Base-by-base conservation (phyloP, 2,797 vertebrate genomes). In the Argentina silus region DNA sequence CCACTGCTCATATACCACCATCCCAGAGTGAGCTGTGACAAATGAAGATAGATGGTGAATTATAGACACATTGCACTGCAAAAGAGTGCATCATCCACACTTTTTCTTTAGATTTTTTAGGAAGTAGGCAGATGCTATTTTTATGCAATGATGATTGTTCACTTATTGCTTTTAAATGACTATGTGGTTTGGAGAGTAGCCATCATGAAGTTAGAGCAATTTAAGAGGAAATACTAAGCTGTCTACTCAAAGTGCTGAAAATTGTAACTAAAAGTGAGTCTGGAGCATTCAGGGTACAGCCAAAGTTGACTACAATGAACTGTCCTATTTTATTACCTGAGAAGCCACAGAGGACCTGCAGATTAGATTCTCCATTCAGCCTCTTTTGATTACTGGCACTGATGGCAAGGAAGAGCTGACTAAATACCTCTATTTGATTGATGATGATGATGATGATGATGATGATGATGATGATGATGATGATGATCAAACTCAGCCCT, bases 21-120 rank as follows among this genome's bases (percentile, higher is more conserved):
- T n/a, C 73, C 71, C 36, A 65, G 75, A 83, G 74, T 44, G 76
- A 82, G 83, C 76, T 50, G 76, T 73, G 81, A 80, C 65, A 17
- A 78, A 82, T 69, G 73, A 80, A 88, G 89, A 90, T 76, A 70
- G 85, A 90, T 87, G 84, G 72, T 42, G 9, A 17, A 36, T 62
- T 42, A 42, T 14, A 27, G 65, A 50, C 73, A 57, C 70, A 12
- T 75, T 47, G 66, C 47, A n/a, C 80, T 48, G 47, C 47, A 48
- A 48, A 2, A 56, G 7, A n/a, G 15, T n/a, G 15, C 55, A n/a
- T 8, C 8, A 50, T 50, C 8, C 48, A 50, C 48, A 50, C 11
- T 51, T 9, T 51, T 51, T 51, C 15, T 11, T 10, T n/a, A n/a
- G n/a, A n/a, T n/a, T 12, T 12, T 51, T 11, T 11, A 15, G 50